These are phyloP conservation scores for Manacus vitellinus DNA, from an alignment of 2,113 vertebrate species.

Conservation along the genomic window DNA sequence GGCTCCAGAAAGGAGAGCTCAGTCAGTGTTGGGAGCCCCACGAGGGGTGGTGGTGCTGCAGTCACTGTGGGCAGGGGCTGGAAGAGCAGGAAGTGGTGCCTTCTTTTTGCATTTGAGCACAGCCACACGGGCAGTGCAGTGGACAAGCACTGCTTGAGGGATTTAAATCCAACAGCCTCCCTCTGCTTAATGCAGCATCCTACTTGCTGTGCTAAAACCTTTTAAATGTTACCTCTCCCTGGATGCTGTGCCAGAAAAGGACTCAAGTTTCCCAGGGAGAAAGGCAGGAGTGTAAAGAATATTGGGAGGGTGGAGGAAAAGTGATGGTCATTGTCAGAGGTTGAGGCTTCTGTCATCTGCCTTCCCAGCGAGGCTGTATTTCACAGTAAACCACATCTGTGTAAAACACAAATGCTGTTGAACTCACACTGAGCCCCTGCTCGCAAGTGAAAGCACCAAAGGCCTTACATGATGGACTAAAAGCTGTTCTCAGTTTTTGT, in stretches of 20 bases:
- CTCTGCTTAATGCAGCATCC: neutral
- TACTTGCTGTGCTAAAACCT: neutral
- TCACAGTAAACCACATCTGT: neutral
- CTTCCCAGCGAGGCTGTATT: neutral
- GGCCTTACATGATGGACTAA: neutral
- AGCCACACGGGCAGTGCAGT: neutral
- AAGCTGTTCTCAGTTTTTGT: neutral
- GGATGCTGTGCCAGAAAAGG: neutral
- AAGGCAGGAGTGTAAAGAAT: neutral
- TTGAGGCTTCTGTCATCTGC: neutral
- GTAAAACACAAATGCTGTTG: accelerated
- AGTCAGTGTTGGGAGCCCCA: neutral
- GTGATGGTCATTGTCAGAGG: neutral
- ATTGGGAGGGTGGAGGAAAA: neutral
- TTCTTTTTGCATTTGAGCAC: neutral
- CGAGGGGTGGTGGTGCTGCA: accelerated
- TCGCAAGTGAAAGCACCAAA: neutral
- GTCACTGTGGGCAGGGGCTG: neutral
- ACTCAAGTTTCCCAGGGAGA: neutral
- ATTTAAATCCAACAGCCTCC: neutral
- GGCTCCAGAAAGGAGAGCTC: neutral
- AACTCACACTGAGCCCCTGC: neutral
- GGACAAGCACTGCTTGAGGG: neutral
- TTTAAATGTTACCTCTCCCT: neutral
- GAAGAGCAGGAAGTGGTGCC: neutral